Base-by-base conservation (phyloP, 2,888 invertebrate species). In the Halictus ligatus region DNA sequence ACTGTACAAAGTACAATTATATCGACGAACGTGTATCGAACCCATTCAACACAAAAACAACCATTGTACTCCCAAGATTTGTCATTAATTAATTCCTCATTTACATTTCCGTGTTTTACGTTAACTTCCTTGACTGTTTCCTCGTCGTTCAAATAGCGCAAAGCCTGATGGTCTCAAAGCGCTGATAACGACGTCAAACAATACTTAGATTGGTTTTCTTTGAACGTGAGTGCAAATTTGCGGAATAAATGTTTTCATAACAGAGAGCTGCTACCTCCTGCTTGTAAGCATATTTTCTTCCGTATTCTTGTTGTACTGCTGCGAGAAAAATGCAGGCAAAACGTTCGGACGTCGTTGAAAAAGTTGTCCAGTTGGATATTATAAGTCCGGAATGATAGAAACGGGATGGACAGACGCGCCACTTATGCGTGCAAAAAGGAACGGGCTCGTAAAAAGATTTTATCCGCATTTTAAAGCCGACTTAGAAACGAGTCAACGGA, bases 401-500 rank as follows among this genome's bases (percentile, higher is more conserved):
- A 58, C 58, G 10, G 58, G n/a, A n/a, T 58, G 58, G 58, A n/a
- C 12, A 3, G 54, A 54, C n/a, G 2, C n/a, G n/a, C 3, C n/a
- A 58, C 1, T 58, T n/a, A 58, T 58, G 4, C 58, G 3, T 58
- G 10, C 1, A 10, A 58, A 58, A 58, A 58, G 2, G n/a, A 58
- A n/a, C 58, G 4, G 58, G 1, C n/a, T 58, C n/a, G n/a, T 58
- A 58, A 58, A 58, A 58, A 58, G 0, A 54, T 58, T 58, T 58
- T 58, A 58, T 58, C 58, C n/a, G 58, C 0, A 1, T n/a, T 58
- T 67, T 35, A 35, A 35, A 40, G 18, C 67, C 35, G 21, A 35
- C 21, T 67, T 67, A 67, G 67, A 67, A 35, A 35, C 35, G 67
- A 67, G 67, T 67, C 67, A 67, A 67, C 35, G 67, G 18, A 35